These are phyloP conservation scores for Melanogrammus aeglefinus DNA, from an alignment of 2,797 vertebrate genomes.

Conservation along the genomic window DNA sequence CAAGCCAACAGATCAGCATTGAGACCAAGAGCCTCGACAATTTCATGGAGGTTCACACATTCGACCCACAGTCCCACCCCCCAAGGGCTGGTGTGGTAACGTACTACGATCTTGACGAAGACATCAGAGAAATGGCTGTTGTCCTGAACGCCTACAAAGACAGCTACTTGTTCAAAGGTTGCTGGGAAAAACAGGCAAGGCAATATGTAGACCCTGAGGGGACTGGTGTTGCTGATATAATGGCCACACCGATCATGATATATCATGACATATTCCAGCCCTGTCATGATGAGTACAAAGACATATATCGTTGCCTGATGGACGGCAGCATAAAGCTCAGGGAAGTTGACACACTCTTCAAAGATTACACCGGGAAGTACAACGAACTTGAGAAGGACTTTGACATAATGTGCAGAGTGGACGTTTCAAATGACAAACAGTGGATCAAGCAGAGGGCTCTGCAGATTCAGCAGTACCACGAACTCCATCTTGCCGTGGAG, in stretches of 20 bases:
- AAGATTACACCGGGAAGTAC: conserved; percentile 73
- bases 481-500: conserved; percentile 81
- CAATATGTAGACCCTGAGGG: accelerated
- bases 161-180: conserved; percentile 77
- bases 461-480: conserved; percentile 89
- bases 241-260: conserved; percentile 46
- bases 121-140: conserved; percentile 64
- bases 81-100: conserved; percentile 40
- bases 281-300: conserved; percentile 61
- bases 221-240: background rate
- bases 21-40: conserved; percentile 45
- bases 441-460: conserved; percentile 79
- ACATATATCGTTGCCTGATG: conserved; percentile 70
- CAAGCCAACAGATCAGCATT: conserved; percentile 62
- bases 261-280: conserved; percentile 54
- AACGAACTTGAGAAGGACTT: conserved; percentile 71
- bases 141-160: conserved; percentile 63
- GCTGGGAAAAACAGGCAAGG: conserved; percentile 75
- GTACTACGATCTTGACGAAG: conserved; percentile 72
- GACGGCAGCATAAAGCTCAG: conserved; percentile 76
- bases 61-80: conserved; percentile 30
- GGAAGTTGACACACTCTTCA: conserved; percentile 75
- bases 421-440: conserved; percentile 22
- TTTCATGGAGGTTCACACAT: conserved; percentile 64
- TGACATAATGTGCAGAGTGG: conserved; percentile 64